Percentiles rank a stretch among this genome's conserved stretches.
phyloP scores from a whole-genome alignment of 35 echinoderm and acorn worm genomes.

The Hemicentrotus pulcherrimus region DNA sequence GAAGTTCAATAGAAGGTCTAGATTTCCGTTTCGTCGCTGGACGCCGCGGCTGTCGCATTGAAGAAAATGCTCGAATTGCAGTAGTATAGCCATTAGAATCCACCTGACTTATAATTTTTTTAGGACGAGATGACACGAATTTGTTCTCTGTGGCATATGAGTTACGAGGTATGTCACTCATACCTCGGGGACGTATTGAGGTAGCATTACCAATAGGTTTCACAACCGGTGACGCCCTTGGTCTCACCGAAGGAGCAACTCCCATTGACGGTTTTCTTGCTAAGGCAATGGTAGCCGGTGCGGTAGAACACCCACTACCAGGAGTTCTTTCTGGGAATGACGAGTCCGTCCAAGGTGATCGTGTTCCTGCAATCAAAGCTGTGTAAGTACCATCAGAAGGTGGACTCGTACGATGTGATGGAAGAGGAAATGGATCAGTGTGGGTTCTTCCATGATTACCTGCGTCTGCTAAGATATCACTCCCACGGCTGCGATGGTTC shows the following conservation, averaged over 20 bases:
- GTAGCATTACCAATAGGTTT: not conserved
- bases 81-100: conserved; percentile 34
- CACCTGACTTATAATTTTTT: not conserved
- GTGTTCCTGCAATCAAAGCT: conserved; percentile 16
- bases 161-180: conserved; percentile 28
- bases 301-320: conserved; percentile 42
- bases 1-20: conserved; percentile 17
- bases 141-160: not conserved
- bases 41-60: conserved; percentile 17
- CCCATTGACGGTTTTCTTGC: not conserved
- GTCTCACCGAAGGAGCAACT: not conserved
- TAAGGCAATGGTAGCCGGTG: not conserved
- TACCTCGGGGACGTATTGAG: conserved; percentile 25
- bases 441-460: conserved; percentile 40
- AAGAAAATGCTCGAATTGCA: conserved; percentile 22
- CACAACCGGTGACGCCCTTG: not conserved
- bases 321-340: conserved; percentile 19
- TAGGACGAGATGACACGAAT: not conserved
- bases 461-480: conserved; percentile 24
- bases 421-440: conserved; percentile 3
- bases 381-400: conserved; percentile 44
- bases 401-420: not conserved
- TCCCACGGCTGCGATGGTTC: not conserved
- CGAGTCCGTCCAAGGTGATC: not conserved
- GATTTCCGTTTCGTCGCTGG: conserved; percentile 20